Percentiles rank a stretch among this genome's conserved stretches.
Conservation (phyloP, 2,113 vertebrate genomes). For the Scomber scombrus region DNA sequence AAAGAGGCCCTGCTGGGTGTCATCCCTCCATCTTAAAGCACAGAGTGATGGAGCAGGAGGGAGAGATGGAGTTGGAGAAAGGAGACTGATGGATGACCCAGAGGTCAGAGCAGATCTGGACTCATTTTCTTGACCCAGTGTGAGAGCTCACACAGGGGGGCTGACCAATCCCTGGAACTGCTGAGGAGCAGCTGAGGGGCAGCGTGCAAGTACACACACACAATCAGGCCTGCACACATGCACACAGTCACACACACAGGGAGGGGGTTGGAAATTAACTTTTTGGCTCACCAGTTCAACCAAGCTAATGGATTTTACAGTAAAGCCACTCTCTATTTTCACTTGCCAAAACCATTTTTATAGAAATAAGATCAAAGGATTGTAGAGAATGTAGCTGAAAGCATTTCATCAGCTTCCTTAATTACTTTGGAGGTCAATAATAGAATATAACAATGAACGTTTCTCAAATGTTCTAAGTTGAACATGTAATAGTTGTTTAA, state of each 20-base stretch:
- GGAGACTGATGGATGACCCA: conserved; percentile 35
- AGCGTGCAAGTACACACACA: background rate
- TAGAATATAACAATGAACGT: too few species aligned
- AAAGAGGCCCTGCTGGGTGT: conserved; percentile 42
- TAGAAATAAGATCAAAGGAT: background rate
- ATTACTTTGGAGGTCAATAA: background rate
- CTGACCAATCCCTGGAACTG: conserved; percentile 43
- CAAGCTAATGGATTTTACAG: conserved; percentile 29
- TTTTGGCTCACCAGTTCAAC: conserved; percentile 21
- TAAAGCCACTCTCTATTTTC: background rate
- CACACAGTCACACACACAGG: background rate
- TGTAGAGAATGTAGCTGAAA: background rate
- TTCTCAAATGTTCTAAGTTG: too few species aligned
- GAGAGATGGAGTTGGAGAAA: background rate
- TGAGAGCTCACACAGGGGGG: conserved; percentile 43
- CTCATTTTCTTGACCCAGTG: conserved; percentile 66
- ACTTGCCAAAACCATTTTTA: background rate
- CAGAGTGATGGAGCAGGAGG: conserved; percentile 19
- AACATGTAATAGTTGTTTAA: too few species aligned
- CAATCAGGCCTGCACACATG: background rate
- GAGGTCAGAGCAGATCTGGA: conserved; percentile 55
- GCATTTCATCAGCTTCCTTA: background rate
- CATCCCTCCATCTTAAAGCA: conserved; percentile 38
- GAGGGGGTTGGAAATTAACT: background rate
- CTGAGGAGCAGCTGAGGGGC: conserved; percentile 25